A percentile compares a stretch with the other conserved stretches of the same genome.
Evolutionary conservation across 2,888 invertebrate species (phyloP).

Genomic region (Rapana venosa): DNA sequence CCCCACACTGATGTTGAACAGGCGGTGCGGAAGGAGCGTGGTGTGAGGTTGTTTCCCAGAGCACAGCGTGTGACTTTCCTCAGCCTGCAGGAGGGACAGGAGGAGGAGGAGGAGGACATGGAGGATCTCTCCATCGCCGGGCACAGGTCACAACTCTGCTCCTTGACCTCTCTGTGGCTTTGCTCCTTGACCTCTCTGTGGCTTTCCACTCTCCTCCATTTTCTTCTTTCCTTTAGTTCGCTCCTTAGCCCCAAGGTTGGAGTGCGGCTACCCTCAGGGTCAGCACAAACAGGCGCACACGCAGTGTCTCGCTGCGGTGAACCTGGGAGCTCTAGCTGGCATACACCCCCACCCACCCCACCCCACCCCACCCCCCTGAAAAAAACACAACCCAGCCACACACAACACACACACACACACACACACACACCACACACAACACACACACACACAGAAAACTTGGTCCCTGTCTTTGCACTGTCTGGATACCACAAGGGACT

Average conservation of each 20-base stretch:
- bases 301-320: neutral
- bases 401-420: neutral
- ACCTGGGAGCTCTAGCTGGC: neutral
- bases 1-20: neutral
- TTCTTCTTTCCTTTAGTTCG: too few species aligned
- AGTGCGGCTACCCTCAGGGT: too few species aligned
- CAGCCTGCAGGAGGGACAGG: neutral
- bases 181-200: too few species aligned
- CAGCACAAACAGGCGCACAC: too few species aligned
- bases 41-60: constrained; percentile 28
- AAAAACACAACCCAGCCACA: neutral
- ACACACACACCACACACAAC: neutral
- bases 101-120: neutral
- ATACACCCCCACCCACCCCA: neutral
- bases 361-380: neutral
- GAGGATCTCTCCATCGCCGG: neutral
- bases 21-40: neutral
- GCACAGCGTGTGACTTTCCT: constrained; percentile 33
- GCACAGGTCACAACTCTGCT: neutral
- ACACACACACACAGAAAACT: neutral
- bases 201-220: too few species aligned
- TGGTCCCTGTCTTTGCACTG: too few species aligned
- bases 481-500: too few species aligned
- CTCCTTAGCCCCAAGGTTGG: too few species aligned
- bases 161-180: too few species aligned